Percentiles rank a stretch among this genome's conserved stretches.
phyloP scores from a whole-genome alignment of 2,113 vertebrate species.

The Thymallus thymallus region DNA sequence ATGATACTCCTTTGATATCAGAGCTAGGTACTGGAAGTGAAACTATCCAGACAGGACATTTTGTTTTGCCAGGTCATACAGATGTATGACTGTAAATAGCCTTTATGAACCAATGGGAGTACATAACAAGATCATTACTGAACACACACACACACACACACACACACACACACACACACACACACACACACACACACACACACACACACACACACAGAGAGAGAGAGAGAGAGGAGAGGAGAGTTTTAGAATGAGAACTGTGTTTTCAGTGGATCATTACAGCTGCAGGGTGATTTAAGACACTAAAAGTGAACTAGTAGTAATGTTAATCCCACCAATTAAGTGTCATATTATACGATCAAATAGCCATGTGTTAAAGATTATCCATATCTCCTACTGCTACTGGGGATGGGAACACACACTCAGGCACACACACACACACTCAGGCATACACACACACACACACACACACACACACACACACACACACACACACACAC shows the following conservation, averaged over 20 bases:
- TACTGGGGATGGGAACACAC: background rate
- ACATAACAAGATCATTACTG: background rate
- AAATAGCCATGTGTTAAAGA: constrained; percentile 40
- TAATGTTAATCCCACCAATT: constrained; percentile 15
- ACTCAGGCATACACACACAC: constrained; percentile 14
- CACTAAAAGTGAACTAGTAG: background rate
- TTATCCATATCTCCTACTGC: constrained; percentile 20
- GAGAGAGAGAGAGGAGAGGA: background rate
- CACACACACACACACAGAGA: background rate
- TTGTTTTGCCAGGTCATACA: background rate
- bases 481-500: constrained; percentile 7
- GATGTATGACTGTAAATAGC: background rate
- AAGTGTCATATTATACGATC: constrained; percentile 17
- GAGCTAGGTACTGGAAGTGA: background rate
- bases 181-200: background rate
- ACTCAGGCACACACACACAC: constrained; percentile 12
- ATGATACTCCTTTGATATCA: constrained; percentile 1
- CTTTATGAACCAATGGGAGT: background rate
- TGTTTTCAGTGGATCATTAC: background rate
- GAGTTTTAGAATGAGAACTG: background rate
- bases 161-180: background rate
- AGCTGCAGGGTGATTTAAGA: background rate
- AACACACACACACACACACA: background rate
- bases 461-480: no score
- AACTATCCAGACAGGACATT: background rate